A percentile compares a stretch with the other conserved stretches of the same genome.
These are phyloP conservation scores for Fopius arisanus DNA, from an alignment of 1,140 invertebrate species.

Conservation along the genomic window DNA sequence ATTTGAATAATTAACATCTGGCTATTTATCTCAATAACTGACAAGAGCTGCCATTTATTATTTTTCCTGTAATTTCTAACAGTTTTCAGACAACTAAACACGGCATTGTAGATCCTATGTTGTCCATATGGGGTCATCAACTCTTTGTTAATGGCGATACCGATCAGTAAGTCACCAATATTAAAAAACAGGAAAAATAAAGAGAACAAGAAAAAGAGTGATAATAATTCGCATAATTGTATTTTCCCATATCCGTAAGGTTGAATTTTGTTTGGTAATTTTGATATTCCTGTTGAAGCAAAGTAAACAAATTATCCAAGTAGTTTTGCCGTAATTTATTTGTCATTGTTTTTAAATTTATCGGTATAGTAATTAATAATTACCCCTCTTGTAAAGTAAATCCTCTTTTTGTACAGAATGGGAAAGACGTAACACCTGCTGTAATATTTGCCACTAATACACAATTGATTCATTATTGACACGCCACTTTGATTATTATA, in stretches of 20 bases:
- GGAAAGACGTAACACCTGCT: slow-evolving; percentile 29
- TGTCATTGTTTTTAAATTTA: slow-evolving; percentile 1
- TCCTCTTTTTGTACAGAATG: slow-evolving; percentile 22
- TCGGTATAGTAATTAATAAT: slow-evolving; percentile 9
- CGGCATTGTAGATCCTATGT: slow-evolving; percentile 96
- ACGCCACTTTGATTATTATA: slow-evolving; percentile 14
- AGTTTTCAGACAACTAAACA: slow-evolving; percentile 95
- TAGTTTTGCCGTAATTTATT: neutral
- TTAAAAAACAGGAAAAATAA: slow-evolving; percentile 15
- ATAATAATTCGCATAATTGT: neutral
- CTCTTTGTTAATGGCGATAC: slow-evolving; percentile 96
- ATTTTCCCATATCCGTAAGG: slow-evolving; percentile 11
- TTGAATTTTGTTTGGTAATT: neutral
- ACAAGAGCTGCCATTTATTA: slow-evolving; percentile 26
- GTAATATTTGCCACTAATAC: neutral
- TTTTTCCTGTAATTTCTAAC: slow-evolving; percentile 66
- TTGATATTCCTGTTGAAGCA: neutral
- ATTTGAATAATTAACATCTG: neutral
- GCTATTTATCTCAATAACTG: neutral
- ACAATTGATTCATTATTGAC: neutral
- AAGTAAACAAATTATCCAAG: neutral
- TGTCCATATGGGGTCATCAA: slow-evolving; percentile 96
- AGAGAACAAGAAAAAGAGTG: neutral
- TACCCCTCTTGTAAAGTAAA: neutral
- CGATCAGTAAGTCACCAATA: slow-evolving; percentile 84